These are phyloP conservation scores for Willowsia nigromaculata DNA, from an alignment of 2,888 invertebrate genomes.

Conservation along the genomic window DNA sequence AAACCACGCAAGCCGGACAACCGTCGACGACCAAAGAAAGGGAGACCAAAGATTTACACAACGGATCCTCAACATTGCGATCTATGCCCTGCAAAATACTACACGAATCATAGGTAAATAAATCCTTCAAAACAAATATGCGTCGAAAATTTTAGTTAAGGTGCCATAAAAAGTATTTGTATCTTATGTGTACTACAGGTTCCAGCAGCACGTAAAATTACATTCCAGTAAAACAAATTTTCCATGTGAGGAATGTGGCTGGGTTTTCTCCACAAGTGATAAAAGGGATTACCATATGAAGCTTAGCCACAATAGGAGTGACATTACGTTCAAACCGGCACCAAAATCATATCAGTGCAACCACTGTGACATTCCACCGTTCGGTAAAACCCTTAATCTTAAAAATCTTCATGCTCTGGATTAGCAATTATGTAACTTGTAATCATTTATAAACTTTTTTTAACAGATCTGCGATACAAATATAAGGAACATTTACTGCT, in stretches of 20 bases:
- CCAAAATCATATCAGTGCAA: neutral
- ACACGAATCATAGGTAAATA: conserved; percentile 21
- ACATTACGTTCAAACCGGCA: neutral
- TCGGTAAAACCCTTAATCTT: neutral
- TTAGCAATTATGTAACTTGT: too few relatives aligned
- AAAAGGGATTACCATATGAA: conserved; percentile 19
- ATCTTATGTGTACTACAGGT: too few relatives aligned
- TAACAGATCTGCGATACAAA: neutral
- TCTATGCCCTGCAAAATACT: conserved; percentile 39
- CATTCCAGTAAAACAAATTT: neutral
- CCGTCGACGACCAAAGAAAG: neutral
- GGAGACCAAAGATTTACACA: neutral
- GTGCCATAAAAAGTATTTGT: too few relatives aligned
- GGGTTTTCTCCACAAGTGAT: conserved; percentile 7
- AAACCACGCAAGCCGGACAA: neutral
- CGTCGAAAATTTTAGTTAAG: neutral
- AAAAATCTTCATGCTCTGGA: too few relatives aligned
- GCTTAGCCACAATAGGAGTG: neutral
- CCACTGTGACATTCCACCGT: neutral
- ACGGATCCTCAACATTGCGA: neutral
- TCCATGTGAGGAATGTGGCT: conserved; percentile 20
- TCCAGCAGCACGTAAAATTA: neutral
- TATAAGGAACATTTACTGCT: conserved; percentile 32
- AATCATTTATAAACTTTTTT: neutral
- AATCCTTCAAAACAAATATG: neutral